Evolutionary conservation across 2,113 vertebrate genomes (phyloP), one percentile per base, ranked within the genome.

Genomic region (Oreochromis niloticus): DNA sequence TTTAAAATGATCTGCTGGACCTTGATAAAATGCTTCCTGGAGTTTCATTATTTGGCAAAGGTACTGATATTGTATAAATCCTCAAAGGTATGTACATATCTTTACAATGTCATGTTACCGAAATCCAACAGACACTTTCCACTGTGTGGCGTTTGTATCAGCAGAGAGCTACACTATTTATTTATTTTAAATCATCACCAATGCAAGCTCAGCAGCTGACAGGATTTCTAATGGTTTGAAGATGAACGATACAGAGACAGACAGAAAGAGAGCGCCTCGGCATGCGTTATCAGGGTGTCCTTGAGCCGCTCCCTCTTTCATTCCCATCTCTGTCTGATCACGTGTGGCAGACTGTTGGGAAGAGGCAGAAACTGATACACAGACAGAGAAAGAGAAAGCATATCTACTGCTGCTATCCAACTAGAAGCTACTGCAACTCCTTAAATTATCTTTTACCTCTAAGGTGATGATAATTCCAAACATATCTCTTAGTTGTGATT

Each of bases 81-180:
- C 88, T 90, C 90, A 85, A 48, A 89, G 88, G 92, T 93, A 95
- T 92, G 93, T 87, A 88, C 87, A 92, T 92, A 88, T 85, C 81
- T 75, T 83, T 87, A 91, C 79, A 92, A 82, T 91, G 86, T 87
- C 89, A 91, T 85, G 75, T 87, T 93, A 85, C 90, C 68, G 30
- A 27, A 86, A 82, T 27, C 34, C 83, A 83, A 63, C 54, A 79
- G 80, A 8, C 57, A 30, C 24, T 66, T 82, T 73, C 85, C 66
- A 75, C 89, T 63, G 61, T 75, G 56, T 50, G 82, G 85, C 66
- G 30, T 68, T 82, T 46, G 27, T 43, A 46, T 16, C 8, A 39
- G 22, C 22, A 41, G 27, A 50, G 22, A 36, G 54, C 39, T 61
- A 22, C 22, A 55, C 50, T 87, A 54, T 27, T 50, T 61, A 13